These are phyloP conservation scores for Protosalanx chinensis DNA, from an alignment of 2,797 vertebrate genomes.

Conservation along the genomic window DNA sequence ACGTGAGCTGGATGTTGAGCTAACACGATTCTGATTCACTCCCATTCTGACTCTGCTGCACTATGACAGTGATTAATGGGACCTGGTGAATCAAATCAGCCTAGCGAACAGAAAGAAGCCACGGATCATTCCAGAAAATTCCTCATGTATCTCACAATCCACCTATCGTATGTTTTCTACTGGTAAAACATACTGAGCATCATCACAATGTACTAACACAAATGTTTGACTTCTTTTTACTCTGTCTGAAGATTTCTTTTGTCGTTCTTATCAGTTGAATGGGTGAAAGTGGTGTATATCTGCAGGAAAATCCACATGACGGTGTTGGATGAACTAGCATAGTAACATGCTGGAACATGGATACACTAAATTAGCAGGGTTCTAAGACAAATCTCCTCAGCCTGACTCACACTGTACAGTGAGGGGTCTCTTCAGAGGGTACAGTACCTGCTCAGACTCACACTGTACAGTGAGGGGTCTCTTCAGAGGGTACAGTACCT, in stretches of 20 bases:
- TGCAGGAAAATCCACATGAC: constrained; percentile 2
- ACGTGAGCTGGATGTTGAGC: too few species aligned
- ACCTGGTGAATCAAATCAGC: neutral
- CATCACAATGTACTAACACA: constrained; percentile 1
- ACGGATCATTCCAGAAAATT: neutral
- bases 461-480: too few species aligned
- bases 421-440: too few species aligned
- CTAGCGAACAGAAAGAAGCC: neutral
- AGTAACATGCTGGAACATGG: too few species aligned
- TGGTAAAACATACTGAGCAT: constrained; percentile 6
- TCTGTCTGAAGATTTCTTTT: neutral
- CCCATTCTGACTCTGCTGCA: neutral
- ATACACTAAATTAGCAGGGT: too few species aligned
- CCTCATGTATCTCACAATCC: constrained; percentile 3
- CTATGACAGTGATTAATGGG: neutral
- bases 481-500: too few species aligned
- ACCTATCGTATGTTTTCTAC: neutral
- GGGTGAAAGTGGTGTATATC: constrained; percentile 14
- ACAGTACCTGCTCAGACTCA: too few species aligned
- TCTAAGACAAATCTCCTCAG: too few species aligned
- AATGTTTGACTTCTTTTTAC: neutral
- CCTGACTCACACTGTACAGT: too few species aligned
- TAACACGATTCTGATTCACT: too few species aligned
- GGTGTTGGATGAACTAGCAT: too few species aligned
- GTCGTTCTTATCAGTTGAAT: constrained; percentile 11